phyloP scores from a whole-genome alignment of 2,797 vertebrate genomes.

The Sebastes steindachneri region DNA sequence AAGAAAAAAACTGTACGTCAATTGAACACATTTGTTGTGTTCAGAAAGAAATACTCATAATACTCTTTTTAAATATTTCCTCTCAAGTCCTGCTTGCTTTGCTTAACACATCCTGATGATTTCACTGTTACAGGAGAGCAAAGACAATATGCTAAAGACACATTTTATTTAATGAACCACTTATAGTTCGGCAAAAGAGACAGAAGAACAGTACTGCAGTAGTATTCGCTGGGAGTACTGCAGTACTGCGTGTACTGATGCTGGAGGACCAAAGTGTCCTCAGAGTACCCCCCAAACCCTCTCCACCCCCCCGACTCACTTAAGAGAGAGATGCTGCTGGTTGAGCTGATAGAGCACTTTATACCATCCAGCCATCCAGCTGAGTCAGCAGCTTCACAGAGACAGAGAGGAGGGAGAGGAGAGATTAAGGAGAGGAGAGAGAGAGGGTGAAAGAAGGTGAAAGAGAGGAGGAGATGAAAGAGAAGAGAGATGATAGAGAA shows the following conservation, averaged over 20 bases:
- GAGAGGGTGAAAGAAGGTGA: conserved; percentile 21
- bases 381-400: conserved; percentile 78
- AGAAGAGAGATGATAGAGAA: neutral
- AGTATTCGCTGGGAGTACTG: conserved; percentile 39
- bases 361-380: conserved; percentile 68
- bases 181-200: neutral
- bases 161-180: neutral
- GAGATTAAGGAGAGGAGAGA: conserved; percentile 17
- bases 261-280: conserved; percentile 63
- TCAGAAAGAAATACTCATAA: neutral
- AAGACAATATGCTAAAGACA: neutral
- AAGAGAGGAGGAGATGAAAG: conserved; percentile 12
- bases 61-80: neutral
- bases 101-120: neutral
- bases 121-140: neutral
- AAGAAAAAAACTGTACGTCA: neutral
- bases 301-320: conserved; percentile 44
- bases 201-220: conserved; percentile 29
- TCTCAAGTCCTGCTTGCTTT: neutral
- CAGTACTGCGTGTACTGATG: conserved; percentile 45
- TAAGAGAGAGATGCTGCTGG: conserved; percentile 73
- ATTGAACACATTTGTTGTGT: neutral
- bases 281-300: conserved; percentile 31
- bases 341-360: conserved; percentile 84
- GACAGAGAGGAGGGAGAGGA: conserved; percentile 24